Base-by-base conservation (phyloP, 2,888 invertebrate species). In the Catonia carolina region DNA sequence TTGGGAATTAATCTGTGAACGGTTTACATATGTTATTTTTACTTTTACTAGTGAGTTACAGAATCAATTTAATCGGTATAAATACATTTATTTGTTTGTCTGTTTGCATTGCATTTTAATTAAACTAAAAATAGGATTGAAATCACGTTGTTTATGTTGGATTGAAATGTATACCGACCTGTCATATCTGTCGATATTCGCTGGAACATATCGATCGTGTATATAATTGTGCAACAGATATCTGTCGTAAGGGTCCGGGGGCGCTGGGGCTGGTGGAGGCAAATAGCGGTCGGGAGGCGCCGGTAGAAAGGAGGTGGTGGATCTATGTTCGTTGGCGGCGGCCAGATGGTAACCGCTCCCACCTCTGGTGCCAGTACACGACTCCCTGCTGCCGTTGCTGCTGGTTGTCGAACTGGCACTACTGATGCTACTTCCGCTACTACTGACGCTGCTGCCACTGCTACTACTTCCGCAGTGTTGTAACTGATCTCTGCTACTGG, bases 191-290 rank as follows among this genome's bases (percentile, higher is more conserved):
- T 27, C 27, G 35, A 56, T 53, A 18, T 57, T 18, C 35, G 45
- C 53, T n/a, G 23, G 45, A 7, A 45, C 42, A 14, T 45, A 45
- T 45, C 42, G 20, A 12, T 45, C 42, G 49, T 23, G n/a, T 17
- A 27, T 27, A 58, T 10, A 60, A 55, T 36, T 61, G 51, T 55
- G 63, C 60, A 50, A 63, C 57, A 51, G 63, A 53, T 42, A 60
- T 33, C 45, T 50, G 39, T 53, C 55, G 52, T 51, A 58, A 22
- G 49, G 53, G n/a, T 58, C 62, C 22, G 58, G 53, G 14, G 84
- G 84, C 67, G 83, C 81, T 71, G 85, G 85, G 14, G 83, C 83
- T 60, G 83, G 81, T 5, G 84, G 82, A 17, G 84, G 82, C 63
- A 83, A 78, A 66, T 84, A 83, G 64, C 83, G 76, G 55, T 76